Evolutionary conservation across 2,113 vertebrate species (phyloP).

Genomic region (Propithecus coquereli): DNA sequence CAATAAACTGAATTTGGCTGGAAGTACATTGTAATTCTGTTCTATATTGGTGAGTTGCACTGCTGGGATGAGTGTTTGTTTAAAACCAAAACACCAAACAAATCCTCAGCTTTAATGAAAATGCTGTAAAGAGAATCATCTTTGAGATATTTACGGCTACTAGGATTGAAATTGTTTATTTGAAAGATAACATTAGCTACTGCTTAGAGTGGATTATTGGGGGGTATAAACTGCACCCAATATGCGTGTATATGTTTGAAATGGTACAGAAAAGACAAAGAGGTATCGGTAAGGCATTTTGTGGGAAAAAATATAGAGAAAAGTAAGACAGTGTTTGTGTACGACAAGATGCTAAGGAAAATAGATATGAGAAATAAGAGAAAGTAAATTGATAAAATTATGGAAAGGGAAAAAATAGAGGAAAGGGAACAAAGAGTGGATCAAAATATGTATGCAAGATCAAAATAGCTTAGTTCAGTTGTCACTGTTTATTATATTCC

Average conservation of each 20-base stretch:
- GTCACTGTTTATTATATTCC: neutral
- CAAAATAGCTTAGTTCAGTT: neutral
- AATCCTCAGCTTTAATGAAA: conserved; percentile 77
- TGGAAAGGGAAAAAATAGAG: neutral
- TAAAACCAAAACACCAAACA: conserved; percentile 82
- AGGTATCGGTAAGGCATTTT: neutral
- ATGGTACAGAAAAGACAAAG: conserved; percentile 8
- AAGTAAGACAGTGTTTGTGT: neutral
- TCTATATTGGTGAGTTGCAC: conserved; percentile 83
- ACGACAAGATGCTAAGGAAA: neutral
- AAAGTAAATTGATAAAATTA: neutral
- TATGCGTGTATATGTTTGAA: conserved; percentile 23
- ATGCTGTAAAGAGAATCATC: conserved; percentile 77
- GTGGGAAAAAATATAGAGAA: neutral
- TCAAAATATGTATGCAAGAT: neutral
- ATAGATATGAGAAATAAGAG: neutral
- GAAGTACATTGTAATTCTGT: conserved; percentile 86
- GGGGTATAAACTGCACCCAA: conserved; percentile 12
- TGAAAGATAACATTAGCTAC: conserved; percentile 78
- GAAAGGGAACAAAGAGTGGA: neutral
- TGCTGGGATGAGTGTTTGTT: conserved; percentile 83
- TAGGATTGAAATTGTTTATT: conserved; percentile 79
- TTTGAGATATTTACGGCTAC: conserved; percentile 70
- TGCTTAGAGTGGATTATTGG: conserved; percentile 62
- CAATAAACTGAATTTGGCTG: conserved; percentile 87